Conservation (phyloP, 2,797 vertebrate species). For the Pangasius macronema region DNA sequence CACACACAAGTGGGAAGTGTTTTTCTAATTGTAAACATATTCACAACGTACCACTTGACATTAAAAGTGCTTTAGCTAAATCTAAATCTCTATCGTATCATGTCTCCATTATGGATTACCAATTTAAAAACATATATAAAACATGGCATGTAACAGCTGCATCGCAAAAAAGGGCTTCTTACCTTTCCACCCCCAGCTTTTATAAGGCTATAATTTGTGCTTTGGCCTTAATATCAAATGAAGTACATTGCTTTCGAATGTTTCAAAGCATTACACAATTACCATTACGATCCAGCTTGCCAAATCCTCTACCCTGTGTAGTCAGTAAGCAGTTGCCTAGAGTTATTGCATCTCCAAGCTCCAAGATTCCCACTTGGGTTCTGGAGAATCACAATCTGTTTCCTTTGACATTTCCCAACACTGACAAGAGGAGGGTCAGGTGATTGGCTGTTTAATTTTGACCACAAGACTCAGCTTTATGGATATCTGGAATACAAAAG, state of each 20-base stretch:
- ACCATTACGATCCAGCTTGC: not conserved
- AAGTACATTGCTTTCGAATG: slow-evolving; percentile 9
- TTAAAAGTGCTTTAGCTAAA: slow-evolving; percentile 52
- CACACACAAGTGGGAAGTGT: not conserved
- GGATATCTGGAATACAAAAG: not conserved
- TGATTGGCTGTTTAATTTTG: not conserved
- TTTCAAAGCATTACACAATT: not conserved
- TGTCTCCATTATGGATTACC: slow-evolving; percentile 9
- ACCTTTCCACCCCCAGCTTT: not conserved
- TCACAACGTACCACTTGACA: slow-evolving; percentile 31
- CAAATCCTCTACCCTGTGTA: not conserved
- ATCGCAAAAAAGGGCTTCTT: not conserved
- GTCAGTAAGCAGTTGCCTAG: not conserved
- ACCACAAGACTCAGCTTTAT: not conserved
- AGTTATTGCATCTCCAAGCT: not conserved
- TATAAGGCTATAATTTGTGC: slow-evolving; percentile 1
- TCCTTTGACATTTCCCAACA: not conserved
- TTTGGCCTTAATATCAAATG: slow-evolving; percentile 20
- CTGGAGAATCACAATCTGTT: not conserved
- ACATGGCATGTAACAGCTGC: slow-evolving; percentile 35
- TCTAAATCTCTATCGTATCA: not conserved
- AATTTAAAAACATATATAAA: slow-evolving; percentile 28
- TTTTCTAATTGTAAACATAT: slow-evolving; percentile 63
- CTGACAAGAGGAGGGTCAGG: not conserved
- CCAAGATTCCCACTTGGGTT: not conserved